Evolutionary conservation across 1,140 invertebrate genomes (phyloP), one percentile per base, ranked within the genome.

Genomic region (Macrobrachium rosenbergii): DNA sequence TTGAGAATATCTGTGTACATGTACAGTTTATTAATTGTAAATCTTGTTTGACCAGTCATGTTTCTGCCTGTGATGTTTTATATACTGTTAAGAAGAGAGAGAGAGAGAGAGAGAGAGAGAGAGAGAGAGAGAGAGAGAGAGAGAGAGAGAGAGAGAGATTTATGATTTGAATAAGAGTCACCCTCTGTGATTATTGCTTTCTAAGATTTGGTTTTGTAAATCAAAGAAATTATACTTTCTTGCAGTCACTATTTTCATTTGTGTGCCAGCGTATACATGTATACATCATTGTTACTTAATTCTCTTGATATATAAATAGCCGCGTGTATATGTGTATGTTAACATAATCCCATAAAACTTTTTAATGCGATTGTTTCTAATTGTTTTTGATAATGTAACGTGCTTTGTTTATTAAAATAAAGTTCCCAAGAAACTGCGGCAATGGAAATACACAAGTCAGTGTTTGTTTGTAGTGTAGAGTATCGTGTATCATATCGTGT

Each of bases 81-180:
- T 21, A 43, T 60, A 67, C 16, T 21, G 37, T 69, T n/a, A 67
- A 3, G 1, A 59, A 80, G 78, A 80, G 58, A 80, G 78, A 37
- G n/a, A 80, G 60, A 80, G 76, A 60, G 76, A 79, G 76, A 79
- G 72, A 37, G 72, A 75, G 72, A 75, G 76, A 60, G 76, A 79
- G 76, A 37, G 72, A 37, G 72, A 37, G 72, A 75, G 72, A 75
- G 76, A 78, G 76, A 59, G 76, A 78, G 76, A 59, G 76, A 78
- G 76, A 79, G 43, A 79, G 76, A 79, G 76, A 59, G 76, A 59
- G 76, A 59, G 45, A n/a, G n/a, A n/a, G n/a, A n/a, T n/a, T n/a
- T n/a, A n/a, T n/a, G n/a, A n/a, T n/a, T n/a, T n/a, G n/a, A n/a
- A n/a, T n/a, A n/a, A n/a, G n/a, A n/a, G n/a, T n/a, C n/a, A n/a